phyloP scores from a whole-genome alignment of 2,113 vertebrate genomes.

The Phasianus colchicus region DNA sequence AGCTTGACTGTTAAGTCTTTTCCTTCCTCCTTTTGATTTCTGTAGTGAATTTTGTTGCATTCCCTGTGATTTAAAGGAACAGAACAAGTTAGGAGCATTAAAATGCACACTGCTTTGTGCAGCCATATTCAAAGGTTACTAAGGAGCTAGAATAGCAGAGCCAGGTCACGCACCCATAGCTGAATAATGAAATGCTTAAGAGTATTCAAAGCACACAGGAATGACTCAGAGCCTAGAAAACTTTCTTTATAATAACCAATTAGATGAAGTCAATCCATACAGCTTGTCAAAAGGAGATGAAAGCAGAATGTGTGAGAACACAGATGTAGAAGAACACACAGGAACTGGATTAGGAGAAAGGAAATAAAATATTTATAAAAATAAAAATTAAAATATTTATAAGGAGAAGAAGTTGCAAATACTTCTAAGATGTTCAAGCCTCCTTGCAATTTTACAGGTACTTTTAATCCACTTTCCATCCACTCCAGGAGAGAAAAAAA shows the following conservation, averaged over 20 bases:
- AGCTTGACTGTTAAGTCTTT: constrained; percentile 88
- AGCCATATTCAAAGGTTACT: background rate
- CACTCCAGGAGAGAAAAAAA: background rate
- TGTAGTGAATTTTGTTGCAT: constrained; percentile 81
- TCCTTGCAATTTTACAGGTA: background rate
- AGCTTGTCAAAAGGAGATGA: background rate
- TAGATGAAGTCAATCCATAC: background rate
- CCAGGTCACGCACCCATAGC: background rate
- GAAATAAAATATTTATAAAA: background rate
- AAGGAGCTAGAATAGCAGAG: background rate
- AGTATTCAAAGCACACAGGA: background rate
- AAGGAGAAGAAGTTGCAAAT: background rate
- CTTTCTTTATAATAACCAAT: background rate
- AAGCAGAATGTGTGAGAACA: background rate
- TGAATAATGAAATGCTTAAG: background rate
- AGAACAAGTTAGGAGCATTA: background rate
- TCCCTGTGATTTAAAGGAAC: constrained; percentile 60
- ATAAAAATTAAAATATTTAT: background rate
- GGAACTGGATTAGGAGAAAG: background rate
- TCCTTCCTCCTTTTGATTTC: constrained; percentile 85
- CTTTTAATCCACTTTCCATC: background rate
- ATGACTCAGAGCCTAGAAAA: background rate
- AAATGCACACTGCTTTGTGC: background rate
- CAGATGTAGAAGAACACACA: background rate
- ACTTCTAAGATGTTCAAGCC: background rate